Conservation (phyloP, 2,888 invertebrate genomes). For the Lasiommata megera region DNA sequence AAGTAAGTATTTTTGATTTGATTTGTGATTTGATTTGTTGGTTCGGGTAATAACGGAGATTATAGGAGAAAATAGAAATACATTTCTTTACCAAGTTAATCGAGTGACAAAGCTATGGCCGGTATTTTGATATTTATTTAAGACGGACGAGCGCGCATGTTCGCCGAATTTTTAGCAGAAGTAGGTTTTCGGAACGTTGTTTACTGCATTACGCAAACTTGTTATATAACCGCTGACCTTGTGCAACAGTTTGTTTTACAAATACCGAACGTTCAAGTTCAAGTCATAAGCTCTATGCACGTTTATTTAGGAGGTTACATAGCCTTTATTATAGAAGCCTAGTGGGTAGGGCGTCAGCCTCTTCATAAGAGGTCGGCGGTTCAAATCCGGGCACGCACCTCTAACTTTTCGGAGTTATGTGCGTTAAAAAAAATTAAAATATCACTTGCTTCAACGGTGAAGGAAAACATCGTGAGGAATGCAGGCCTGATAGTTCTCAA, state of each 20-base stretch:
- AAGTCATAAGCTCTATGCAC: slow-evolving; percentile 31
- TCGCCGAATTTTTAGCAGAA: slow-evolving; percentile 29
- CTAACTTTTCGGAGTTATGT: no score
- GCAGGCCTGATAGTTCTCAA: no score
- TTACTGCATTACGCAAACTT: slow-evolving; percentile 43
- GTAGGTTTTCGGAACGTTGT: slow-evolving; percentile 45
- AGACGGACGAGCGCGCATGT: background rate
- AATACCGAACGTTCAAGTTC: slow-evolving; percentile 52
- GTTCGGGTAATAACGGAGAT: no score
- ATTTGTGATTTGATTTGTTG: no score
- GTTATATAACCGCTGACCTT: slow-evolving; percentile 56
- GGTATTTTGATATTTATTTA: background rate
- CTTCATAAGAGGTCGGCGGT: no score
- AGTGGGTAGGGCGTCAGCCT: no score
- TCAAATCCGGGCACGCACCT: no score
- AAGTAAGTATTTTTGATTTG: no score
- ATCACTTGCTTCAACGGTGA: no score
- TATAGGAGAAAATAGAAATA: background rate
- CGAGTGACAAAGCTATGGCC: background rate
- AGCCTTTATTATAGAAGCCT: background rate
- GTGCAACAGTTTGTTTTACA: slow-evolving; percentile 46
- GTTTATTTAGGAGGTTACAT: background rate
- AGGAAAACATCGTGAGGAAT: no score
- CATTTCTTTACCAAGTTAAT: background rate
- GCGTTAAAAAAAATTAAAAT: no score